Evolutionary conservation across 2,113 vertebrate species (phyloP).

Genomic region (Astur gentilis): DNA sequence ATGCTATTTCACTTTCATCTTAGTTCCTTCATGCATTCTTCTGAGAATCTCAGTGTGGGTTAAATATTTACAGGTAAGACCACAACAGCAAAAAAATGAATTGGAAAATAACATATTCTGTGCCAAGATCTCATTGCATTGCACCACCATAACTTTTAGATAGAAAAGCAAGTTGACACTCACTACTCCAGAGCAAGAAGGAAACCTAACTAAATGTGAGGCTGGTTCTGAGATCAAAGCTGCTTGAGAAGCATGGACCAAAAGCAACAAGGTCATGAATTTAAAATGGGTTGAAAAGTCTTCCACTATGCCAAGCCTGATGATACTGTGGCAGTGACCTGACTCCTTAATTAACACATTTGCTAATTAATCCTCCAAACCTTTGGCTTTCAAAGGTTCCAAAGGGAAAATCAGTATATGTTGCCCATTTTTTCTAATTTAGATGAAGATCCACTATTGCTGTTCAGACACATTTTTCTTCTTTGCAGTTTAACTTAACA

Average conservation of each 20-base stretch:
- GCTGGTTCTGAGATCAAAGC: neutral
- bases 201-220: neutral
- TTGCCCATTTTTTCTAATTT: neutral
- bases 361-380: neutral
- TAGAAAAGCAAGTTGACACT: neutral
- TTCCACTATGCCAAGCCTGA: neutral
- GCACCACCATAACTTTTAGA: neutral
- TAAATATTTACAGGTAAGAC: neutral
- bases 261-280: neutral
- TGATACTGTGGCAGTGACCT: neutral
- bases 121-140: neutral
- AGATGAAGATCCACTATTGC: neutral
- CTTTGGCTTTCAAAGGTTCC: neutral
- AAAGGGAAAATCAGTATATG: neutral
- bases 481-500: neutral
- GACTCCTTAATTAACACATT: neutral
- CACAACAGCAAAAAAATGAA: neutral
- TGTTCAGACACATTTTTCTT: neutral
- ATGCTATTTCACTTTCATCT: neutral
- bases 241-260: neutral
- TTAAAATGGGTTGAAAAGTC: neutral
- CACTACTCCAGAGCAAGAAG: neutral
- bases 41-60: neutral
- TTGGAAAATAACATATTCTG: neutral
- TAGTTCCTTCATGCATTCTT: neutral